phyloP scores from a whole-genome alignment of 2,797 vertebrate genomes.

The Miichthys miiuy region DNA sequence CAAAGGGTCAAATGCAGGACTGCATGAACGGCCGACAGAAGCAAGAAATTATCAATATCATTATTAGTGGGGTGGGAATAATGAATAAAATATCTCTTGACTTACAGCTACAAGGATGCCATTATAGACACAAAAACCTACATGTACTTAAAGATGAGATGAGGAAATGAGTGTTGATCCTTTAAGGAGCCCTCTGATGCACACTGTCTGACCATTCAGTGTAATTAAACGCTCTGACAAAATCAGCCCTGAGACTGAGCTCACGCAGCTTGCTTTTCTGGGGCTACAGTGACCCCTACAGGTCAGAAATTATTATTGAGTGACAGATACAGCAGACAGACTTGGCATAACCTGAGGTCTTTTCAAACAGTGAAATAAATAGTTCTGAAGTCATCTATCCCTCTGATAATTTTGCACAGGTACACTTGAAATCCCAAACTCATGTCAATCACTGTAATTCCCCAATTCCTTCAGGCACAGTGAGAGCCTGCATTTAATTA shows the following conservation, averaged over 20 bases:
- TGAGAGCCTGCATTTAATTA: slow-evolving; percentile 42
- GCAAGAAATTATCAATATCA: slow-evolving; percentile 19
- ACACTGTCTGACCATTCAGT: slow-evolving; percentile 35
- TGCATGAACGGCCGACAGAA: neutral
- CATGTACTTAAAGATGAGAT: slow-evolving; percentile 26
- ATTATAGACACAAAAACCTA: slow-evolving; percentile 36
- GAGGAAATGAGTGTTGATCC: slow-evolving; percentile 49
- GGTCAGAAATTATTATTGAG: slow-evolving; percentile 33
- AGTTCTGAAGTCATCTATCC: slow-evolving; percentile 31
- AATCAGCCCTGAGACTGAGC: slow-evolving; percentile 10
- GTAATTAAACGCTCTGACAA: slow-evolving; percentile 53
- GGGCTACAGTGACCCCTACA: slow-evolving; percentile 74
- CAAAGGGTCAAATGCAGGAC: slow-evolving; percentile 22
- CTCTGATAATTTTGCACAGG: slow-evolving; percentile 16
- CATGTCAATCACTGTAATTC: slow-evolving; percentile 47
- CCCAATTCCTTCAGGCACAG: slow-evolving; percentile 11
- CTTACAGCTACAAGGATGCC: neutral
- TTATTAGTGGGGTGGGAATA: slow-evolving; percentile 24
- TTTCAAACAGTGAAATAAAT: slow-evolving; percentile 31
- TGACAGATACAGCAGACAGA: neutral
- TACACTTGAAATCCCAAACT: slow-evolving; percentile 33
- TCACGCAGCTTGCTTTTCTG: slow-evolving; percentile 35
- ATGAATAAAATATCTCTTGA: slow-evolving; percentile 24
- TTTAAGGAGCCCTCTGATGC: slow-evolving; percentile 36
- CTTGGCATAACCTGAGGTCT: slow-evolving; percentile 19